A percentile compares a stretch with the other conserved stretches of the same genome.
Conservation (phyloP, 2,888 invertebrate species). For the Calliopum simillimum region DNA sequence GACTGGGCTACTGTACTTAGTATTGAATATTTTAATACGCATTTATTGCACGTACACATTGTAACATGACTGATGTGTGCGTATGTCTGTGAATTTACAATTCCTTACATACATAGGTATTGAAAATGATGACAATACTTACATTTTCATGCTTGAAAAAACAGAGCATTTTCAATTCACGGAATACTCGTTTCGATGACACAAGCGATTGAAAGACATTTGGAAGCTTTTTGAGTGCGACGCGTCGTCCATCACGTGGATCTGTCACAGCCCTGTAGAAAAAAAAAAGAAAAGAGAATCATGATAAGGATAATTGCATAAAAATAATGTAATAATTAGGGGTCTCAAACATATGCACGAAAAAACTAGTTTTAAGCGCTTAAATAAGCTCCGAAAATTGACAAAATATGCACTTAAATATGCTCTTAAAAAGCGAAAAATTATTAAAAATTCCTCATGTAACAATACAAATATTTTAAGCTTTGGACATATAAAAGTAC, state of each 20-base stretch:
- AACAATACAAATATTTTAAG: background rate
- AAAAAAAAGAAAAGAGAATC: constrained; percentile 41
- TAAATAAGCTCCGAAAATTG: too few species aligned
- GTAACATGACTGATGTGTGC: too few species aligned
- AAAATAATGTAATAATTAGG: background rate
- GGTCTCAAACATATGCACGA: too few species aligned
- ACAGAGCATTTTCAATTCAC: constrained; percentile 99
- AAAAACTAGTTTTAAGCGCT: too few species aligned
- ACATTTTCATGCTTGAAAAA: constrained; percentile 99
- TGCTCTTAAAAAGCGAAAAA: too few species aligned
- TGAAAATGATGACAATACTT: constrained; percentile 69
- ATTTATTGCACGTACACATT: too few species aligned
- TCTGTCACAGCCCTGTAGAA: constrained; percentile 97
- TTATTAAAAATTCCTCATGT: too few species aligned
- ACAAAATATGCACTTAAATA: too few species aligned
- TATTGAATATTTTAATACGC: too few species aligned
- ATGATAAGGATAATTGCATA: too few species aligned
- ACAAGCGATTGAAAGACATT: constrained; percentile 99
- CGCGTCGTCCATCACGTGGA: constrained; percentile 96
- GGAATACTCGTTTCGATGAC: constrained; percentile 97
- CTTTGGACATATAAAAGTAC: background rate
- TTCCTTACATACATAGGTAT: constrained; percentile 7
- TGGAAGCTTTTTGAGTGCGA: constrained; percentile 99
- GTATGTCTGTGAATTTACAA: background rate
- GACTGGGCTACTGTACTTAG: background rate